Evolutionary conservation across 1,140 invertebrate species (phyloP).

Genomic region (Pseudomyrmex concolor): DNA sequence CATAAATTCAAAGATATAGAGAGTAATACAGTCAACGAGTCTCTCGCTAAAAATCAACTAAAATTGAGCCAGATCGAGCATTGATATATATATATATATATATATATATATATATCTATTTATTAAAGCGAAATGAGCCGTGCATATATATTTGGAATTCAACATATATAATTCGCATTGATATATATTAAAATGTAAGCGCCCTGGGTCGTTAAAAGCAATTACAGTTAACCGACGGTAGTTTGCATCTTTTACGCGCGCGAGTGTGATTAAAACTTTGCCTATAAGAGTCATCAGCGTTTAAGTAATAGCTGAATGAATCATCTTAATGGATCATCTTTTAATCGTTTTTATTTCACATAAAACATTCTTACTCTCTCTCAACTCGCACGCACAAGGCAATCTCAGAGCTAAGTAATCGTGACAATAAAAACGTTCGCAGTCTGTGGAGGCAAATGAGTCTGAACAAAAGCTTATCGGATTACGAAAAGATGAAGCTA

Average conservation of each 20-base stretch:
- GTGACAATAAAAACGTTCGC: constrained; percentile 66
- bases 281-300: not conserved
- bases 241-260: not conserved
- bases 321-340: not conserved
- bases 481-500: constrained; percentile 93
- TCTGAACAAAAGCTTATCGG: constrained; percentile 93
- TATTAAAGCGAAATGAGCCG: too few species aligned
- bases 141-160: not conserved
- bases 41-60: not conserved
- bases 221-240: constrained; percentile 12
- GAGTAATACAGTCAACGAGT: constrained; percentile 10
- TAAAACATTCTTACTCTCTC: too few species aligned
- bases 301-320: not conserved
- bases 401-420: not conserved
- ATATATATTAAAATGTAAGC: not conserved
- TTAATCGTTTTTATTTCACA: not conserved
- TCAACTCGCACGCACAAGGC: too few species aligned
- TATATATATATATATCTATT: constrained; percentile 7
- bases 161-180: not conserved
- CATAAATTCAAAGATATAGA: too few species aligned
- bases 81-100: not conserved
- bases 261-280: constrained; percentile 3
- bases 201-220: not conserved
- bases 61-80: constrained; percentile 1
- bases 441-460: constrained; percentile 99